phyloP scores from a whole-genome alignment of 2,797 vertebrate genomes.

The Clamator glandarius region DNA sequence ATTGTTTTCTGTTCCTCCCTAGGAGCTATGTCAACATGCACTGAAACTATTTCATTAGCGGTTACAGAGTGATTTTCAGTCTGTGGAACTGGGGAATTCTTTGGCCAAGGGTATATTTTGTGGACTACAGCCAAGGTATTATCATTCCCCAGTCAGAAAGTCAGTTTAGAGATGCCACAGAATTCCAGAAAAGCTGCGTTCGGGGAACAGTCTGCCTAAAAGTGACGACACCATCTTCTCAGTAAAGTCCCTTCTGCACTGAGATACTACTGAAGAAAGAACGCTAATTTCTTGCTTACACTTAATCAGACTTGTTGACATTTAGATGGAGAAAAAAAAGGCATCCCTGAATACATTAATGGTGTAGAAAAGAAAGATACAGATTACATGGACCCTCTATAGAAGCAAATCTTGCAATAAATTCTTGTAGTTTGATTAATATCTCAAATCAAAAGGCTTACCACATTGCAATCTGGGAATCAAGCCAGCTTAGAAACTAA shows the following conservation, averaged over 20 bases:
- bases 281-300: slow-evolving; percentile 45
- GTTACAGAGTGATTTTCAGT: neutral
- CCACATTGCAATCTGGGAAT: slow-evolving; percentile 61
- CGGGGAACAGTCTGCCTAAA: slow-evolving; percentile 13
- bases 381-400: slow-evolving; percentile 39
- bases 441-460: slow-evolving; percentile 63
- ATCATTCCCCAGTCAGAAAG: neutral
- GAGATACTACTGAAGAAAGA: slow-evolving; percentile 37
- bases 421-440: slow-evolving; percentile 65
- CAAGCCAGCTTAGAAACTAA: slow-evolving; percentile 62
- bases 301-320: slow-evolving; percentile 68
- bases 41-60: neutral
- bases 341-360: slow-evolving; percentile 36
- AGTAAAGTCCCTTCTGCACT: neutral
- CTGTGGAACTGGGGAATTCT: neutral
- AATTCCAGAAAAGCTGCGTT: slow-evolving; percentile 10
- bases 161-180: neutral
- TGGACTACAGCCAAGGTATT: neutral
- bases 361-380: slow-evolving; percentile 66
- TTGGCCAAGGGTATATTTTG: neutral
- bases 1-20: neutral
- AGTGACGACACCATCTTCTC: slow-evolving; percentile 16
- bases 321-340: slow-evolving; percentile 39
- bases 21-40: slow-evolving; percentile 3
- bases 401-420: slow-evolving; percentile 36